A percentile compares a stretch with the other conserved stretches of the same genome.
These are phyloP conservation scores for Acanthoscelides obtectus DNA, from an alignment of 2,888 invertebrate genomes.

Conservation along the genomic window DNA sequence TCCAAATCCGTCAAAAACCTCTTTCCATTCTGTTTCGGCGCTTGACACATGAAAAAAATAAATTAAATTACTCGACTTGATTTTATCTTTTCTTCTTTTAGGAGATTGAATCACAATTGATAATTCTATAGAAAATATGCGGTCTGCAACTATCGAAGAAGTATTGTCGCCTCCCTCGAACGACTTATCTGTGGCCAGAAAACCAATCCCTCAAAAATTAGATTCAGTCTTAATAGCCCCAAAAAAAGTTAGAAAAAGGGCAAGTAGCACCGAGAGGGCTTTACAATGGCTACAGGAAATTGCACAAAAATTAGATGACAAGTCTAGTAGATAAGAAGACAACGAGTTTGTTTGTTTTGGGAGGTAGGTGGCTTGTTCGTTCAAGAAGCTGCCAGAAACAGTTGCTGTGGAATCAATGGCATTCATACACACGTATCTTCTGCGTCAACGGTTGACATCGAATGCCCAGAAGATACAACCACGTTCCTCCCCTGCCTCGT, in stretches of 20 bases:
- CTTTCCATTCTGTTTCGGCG: too few relatives aligned
- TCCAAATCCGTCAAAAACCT: too few relatives aligned
- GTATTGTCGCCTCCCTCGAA: neutral
- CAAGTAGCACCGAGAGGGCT: slow-evolving; percentile 2
- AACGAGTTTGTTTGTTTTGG: slow-evolving; percentile 7
- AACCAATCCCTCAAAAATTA: neutral
- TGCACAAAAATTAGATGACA: slow-evolving; percentile 4
- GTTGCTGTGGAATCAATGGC: slow-evolving; percentile 4
- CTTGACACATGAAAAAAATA: too few relatives aligned
- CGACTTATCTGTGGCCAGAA: neutral
- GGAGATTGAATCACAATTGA: neutral
- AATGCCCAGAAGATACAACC: neutral
- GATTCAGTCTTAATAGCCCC: neutral
- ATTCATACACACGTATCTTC: slow-evolving; percentile 1
- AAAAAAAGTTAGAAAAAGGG: neutral
- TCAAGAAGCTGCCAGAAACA: slow-evolving; percentile 5
- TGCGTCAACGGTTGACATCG: neutral
- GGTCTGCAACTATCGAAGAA: too few relatives aligned
- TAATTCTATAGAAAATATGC: neutral
- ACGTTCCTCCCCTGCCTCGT: too few relatives aligned
- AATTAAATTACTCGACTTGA: too few relatives aligned
- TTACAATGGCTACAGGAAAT: slow-evolving; percentile 6
- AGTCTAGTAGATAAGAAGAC: neutral
- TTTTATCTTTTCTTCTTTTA: too few relatives aligned
- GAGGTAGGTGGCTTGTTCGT: slow-evolving; percentile 1